Evolutionary conservation across 2,113 vertebrate genomes (phyloP).

Genomic region (Anolis carolinensis): DNA sequence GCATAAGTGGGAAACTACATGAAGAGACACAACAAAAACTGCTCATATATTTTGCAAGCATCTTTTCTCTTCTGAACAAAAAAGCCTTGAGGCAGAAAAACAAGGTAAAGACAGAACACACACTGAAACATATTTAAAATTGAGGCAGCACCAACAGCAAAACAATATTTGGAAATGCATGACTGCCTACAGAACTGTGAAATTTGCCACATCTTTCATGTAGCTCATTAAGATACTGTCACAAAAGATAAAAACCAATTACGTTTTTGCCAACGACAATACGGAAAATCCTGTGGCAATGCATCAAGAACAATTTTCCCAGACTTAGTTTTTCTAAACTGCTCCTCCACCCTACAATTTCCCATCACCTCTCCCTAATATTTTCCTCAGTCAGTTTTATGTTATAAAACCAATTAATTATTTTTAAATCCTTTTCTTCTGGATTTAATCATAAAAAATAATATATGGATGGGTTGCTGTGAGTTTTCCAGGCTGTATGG

Average conservation of each 20-base stretch:
- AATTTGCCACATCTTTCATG: background rate
- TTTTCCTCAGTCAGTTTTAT: background rate
- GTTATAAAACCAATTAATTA: background rate
- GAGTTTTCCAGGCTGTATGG: too few species aligned
- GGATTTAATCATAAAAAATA: background rate
- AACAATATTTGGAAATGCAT: background rate
- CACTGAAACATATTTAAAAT: background rate
- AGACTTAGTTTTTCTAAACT: background rate
- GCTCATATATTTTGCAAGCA: background rate
- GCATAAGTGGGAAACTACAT: too few species aligned
- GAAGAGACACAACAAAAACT: background rate
- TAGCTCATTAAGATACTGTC: background rate
- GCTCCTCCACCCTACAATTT: background rate
- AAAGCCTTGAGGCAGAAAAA: background rate
- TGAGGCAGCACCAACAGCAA: background rate
- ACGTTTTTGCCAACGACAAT: background rate
- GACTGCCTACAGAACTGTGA: background rate
- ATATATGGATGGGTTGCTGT: background rate
- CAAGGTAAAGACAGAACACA: background rate
- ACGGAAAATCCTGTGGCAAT: background rate
- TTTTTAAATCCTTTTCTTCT: background rate
- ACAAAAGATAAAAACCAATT: background rate
- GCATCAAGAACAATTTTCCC: background rate
- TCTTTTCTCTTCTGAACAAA: background rate
- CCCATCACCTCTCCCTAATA: background rate